Base-by-base conservation (phyloP, 2,888 invertebrate species). In the Nomada ferruginata region DNA sequence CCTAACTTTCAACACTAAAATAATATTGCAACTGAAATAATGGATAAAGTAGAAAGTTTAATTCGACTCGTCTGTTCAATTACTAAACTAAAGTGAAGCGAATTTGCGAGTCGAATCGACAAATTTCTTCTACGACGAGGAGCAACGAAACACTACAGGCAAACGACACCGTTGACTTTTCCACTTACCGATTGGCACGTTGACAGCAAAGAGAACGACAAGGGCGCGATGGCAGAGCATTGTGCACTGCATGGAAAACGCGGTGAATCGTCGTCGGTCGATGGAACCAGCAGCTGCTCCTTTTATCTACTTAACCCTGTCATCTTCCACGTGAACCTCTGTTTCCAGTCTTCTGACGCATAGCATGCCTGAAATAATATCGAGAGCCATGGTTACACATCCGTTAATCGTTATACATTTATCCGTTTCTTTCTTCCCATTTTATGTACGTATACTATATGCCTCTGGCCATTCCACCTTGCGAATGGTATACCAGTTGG, bases 171-270 rank as follows among this genome's bases (percentile, higher is more conserved):
- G 44, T 64, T 59, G 52, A 44, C 36, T 60, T 57, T 23, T 64
- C 20, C 59, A 91, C 92, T 92, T 80, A 93, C 93, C 93, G 89
- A 92, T 92, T 89, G 92, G 92, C 91, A 91, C 91, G 91, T 91
- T 91, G 89, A 92, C 90, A 91, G 91, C 90, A 88, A 92, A 89
- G 86, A 91, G 89, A 87, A 92, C 87, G 89, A 90, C 86, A 85
- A 92, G 88, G 82, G 86, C 90, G 87, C 89, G 90, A 88, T 89
- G 91, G 89, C 88, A 91, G 89, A 92, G 92, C 93, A 93, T 93
- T 83, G 90, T 92, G 90, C 87, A 85, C 89, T 87, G 87, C 88
- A 82, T 77, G 83, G 85, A 80, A 86, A 86, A 86, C 75, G 82
- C 73, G 79, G 70, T 66, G 75, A 81, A 79, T 76, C 79, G 89